A percentile compares a stretch with the other conserved stretches of the same genome.
Evolutionary conservation across 1,140 invertebrate species (phyloP).

Genomic region (Helicoverpa armigera): DNA sequence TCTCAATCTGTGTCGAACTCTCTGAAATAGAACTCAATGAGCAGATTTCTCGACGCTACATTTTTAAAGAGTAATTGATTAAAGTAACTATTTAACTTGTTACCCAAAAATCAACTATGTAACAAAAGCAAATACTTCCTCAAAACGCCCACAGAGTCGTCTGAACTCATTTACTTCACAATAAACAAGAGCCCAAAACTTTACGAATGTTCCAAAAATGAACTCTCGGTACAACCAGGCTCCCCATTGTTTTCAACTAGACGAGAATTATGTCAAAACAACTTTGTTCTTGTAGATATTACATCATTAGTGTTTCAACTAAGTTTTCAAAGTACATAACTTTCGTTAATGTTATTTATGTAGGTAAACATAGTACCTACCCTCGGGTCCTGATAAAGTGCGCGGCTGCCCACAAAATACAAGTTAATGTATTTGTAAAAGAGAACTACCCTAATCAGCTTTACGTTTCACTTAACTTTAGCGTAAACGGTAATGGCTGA

Average conservation of each 20-base stretch:
- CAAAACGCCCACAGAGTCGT: too few relatives aligned
- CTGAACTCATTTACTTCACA: too few relatives aligned
- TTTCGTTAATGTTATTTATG: slow-evolving; percentile 48
- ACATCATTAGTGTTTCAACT: slow-evolving; percentile 47
- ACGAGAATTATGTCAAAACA: slow-evolving; percentile 39
- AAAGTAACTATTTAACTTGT: too few relatives aligned
- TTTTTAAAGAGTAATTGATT: too few relatives aligned
- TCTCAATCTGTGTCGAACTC: too few relatives aligned
- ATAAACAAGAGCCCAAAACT: neutral
- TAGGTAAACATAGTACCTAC: slow-evolving; percentile 40
- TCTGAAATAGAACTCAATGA: too few relatives aligned
- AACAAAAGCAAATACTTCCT: too few relatives aligned
- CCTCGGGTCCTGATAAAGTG: slow-evolving; percentile 32
- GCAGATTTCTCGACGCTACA: too few relatives aligned
- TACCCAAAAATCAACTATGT: too few relatives aligned
- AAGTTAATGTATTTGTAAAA: slow-evolving; percentile 18
- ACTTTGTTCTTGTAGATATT: slow-evolving; percentile 43
- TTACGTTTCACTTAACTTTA: slow-evolving; percentile 37
- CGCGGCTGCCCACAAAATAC: slow-evolving; percentile 37
- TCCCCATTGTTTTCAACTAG: slow-evolving; percentile 31
- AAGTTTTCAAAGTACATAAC: slow-evolving; percentile 43
- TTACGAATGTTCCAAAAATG: neutral
- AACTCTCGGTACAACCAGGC: neutral
- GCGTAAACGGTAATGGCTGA: slow-evolving; percentile 1
- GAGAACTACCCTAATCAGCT: slow-evolving; percentile 33